These are phyloP conservation scores for Podargus strigoides DNA, from an alignment of 2,797 vertebrate genomes.

Conservation along the genomic window DNA sequence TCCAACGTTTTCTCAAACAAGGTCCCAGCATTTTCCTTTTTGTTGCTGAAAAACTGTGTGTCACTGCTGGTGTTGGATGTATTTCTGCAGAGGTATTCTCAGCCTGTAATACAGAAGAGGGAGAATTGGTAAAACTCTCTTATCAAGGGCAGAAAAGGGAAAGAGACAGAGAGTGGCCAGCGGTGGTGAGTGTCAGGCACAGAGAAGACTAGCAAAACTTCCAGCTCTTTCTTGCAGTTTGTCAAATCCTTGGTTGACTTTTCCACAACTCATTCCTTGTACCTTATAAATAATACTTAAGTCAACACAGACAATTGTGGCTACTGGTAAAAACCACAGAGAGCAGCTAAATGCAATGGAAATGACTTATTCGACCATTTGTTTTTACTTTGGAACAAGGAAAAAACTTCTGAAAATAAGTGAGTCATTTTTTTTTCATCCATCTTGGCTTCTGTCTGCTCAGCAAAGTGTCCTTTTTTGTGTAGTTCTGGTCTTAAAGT, in stretches of 20 bases:
- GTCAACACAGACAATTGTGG: conserved; percentile 42
- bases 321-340: conserved; percentile 53
- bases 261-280: neutral
- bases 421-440: conserved; percentile 13
- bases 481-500: neutral
- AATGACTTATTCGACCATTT: conserved; percentile 28
- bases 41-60: neutral
- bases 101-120: neutral
- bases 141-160: neutral
- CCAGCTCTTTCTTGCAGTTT: neutral
- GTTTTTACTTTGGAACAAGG: neutral
- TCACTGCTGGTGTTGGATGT: neutral
- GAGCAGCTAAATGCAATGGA: conserved; percentile 37
- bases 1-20: neutral
- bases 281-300: conserved; percentile 53
- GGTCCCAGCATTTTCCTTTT: neutral
- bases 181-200: neutral
- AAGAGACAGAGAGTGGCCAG: neutral
- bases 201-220: neutral
- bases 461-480: neutral
- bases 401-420: neutral
- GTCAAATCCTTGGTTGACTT: neutral
- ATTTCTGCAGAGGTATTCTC: neutral
- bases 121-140: neutral
- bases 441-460: neutral